A percentile compares a stretch with the other conserved stretches of the same genome.
These are phyloP conservation scores for Pollenia griseotomentosa DNA, from an alignment of 2,888 invertebrate species.

Conservation along the genomic window DNA sequence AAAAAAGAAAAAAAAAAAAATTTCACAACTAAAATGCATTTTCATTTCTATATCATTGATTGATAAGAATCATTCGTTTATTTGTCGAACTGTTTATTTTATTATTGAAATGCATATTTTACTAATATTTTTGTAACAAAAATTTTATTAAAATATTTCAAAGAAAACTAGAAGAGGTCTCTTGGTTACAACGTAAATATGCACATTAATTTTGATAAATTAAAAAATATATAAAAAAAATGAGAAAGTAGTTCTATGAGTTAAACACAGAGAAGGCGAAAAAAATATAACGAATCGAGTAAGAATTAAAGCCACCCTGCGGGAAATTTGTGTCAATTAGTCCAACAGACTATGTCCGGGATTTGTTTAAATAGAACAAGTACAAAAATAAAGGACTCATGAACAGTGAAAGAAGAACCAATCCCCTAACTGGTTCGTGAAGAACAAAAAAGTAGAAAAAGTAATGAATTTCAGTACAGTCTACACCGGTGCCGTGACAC, in stretches of 20 bases:
- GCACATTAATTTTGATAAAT: background rate
- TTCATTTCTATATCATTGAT: background rate
- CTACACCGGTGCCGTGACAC: too few species aligned
- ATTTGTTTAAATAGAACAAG: too few species aligned
- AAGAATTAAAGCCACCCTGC: background rate
- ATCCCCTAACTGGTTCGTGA: too few species aligned
- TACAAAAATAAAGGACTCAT: too few species aligned
- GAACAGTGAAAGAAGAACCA: too few species aligned
- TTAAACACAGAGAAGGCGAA: background rate
- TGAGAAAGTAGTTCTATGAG: background rate
- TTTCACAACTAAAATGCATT: background rate
- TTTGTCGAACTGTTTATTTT: background rate
- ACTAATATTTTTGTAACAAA: background rate
- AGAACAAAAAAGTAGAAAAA: too few species aligned
- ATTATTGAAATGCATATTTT: slow-evolving; percentile 23
- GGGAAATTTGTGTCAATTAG: too few species aligned
- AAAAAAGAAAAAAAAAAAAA: too few species aligned
- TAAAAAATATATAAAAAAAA: background rate
- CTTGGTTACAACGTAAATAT: background rate
- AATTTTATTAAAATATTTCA: slow-evolving; percentile 1
- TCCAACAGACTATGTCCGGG: too few species aligned
- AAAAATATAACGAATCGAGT: background rate
- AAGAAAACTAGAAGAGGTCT: background rate
- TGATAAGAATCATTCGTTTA: background rate
- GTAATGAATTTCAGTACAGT: too few species aligned